Evolutionary conservation across 2,797 vertebrate species (phyloP).

Genomic region (Neopelma chrysocephalum): DNA sequence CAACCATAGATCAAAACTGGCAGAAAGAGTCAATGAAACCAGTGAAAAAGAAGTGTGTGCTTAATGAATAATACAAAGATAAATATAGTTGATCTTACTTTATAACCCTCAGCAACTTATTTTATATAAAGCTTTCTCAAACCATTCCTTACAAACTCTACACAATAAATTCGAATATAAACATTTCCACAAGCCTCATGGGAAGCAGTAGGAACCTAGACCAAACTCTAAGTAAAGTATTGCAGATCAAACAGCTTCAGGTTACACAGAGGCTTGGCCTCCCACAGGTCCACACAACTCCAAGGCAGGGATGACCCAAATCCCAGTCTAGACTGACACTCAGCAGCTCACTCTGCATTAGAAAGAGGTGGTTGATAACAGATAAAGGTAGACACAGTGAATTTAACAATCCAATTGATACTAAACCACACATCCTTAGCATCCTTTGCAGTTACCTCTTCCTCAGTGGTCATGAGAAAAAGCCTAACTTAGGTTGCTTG

Average conservation of each 20-base stretch:
- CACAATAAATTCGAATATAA: background rate
- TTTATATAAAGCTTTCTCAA: background rate
- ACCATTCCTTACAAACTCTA: background rate
- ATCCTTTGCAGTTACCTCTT: background rate
- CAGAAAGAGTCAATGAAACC: background rate
- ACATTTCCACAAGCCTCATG: background rate
- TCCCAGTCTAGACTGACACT: background rate
- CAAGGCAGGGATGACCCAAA: background rate
- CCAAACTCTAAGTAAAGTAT: background rate
- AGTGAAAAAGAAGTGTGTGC: background rate
- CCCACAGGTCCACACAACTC: background rate
- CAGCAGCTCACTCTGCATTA: background rate
- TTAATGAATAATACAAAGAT: background rate
- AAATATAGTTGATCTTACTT: background rate
- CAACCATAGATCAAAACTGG: background rate
- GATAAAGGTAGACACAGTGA: background rate
- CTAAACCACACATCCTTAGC: background rate
- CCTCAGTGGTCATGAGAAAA: background rate
- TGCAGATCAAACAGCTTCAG: background rate
- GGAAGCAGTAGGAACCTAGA: background rate
- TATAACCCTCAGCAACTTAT: background rate
- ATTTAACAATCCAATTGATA: background rate
- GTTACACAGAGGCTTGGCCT: background rate
- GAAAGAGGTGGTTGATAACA: background rate
- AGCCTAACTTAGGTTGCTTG: rapidly evolving